Conservation (phyloP, 2,113 vertebrate species). For the Glareola pratincola region DNA sequence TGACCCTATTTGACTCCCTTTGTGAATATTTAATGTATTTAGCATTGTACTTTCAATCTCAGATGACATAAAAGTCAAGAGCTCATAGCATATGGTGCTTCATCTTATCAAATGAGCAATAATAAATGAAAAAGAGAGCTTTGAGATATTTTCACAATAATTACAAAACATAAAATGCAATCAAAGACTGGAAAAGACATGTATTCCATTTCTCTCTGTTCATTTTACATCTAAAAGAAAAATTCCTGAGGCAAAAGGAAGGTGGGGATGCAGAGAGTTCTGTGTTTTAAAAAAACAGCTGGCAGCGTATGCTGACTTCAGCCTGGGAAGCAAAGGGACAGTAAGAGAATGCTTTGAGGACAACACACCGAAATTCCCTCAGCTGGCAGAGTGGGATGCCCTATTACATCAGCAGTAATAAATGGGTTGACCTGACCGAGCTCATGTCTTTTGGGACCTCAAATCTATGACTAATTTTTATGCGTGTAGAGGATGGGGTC, state of each 20-base stretch:
- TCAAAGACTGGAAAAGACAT: background rate
- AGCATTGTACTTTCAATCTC: slow-evolving; percentile 38
- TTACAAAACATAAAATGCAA: slow-evolving; percentile 15
- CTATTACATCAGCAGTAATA: background rate
- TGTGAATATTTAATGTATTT: slow-evolving; percentile 53
- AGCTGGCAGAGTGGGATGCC: background rate
- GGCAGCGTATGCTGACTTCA: background rate
- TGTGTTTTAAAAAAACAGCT: background rate
- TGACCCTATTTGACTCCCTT: slow-evolving; percentile 52
- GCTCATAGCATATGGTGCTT: background rate
- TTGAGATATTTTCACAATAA: slow-evolving; percentile 19
- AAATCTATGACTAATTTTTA: background rate
- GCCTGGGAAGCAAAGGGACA: background rate
- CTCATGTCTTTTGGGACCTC: background rate
- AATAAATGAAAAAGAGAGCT: slow-evolving; percentile 1
- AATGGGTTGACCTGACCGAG: background rate
- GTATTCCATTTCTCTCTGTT: background rate
- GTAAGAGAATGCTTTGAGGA: background rate
- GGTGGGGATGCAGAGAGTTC: background rate
- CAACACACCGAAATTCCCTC: background rate
- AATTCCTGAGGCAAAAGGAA: background rate
- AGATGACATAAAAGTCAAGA: slow-evolving; percentile 3
- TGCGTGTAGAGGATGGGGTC: background rate
- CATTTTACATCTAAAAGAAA: background rate
- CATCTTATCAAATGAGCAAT: background rate